Base-by-base conservation (phyloP, 2,797 vertebrate genomes). In the Ciconia nigra region DNA sequence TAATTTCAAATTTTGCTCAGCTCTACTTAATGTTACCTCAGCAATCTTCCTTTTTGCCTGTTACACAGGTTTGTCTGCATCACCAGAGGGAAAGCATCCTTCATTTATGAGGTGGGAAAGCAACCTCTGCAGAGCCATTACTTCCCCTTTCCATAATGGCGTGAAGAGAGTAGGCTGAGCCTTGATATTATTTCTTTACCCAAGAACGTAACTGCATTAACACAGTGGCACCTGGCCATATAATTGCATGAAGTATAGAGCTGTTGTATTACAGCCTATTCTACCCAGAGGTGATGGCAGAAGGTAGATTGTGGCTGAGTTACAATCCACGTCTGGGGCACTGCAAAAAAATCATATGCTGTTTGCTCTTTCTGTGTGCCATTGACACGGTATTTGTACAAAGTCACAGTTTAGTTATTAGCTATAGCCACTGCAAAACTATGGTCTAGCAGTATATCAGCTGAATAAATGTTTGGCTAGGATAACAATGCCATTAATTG, bases 31-130 rank as follows among this genome's bases (percentile, higher is more conserved):
- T 67, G 8, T 92, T 91, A 65, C 79, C 84, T 94, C 83, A 85
- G 61, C 66, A 92, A 59, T 55, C 39, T 77, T 92, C 63, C 4
- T 80, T 96, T 76, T 49, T 55, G 73, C 63, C 83, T 57, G 44
- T 85, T 92, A 83, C 21, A 59, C 57, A 78, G 69, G 79, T 89
- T 89, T 92, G 82, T 73, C 70, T 77, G n/a, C 55, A 49, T 70
- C 91, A 80, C 92, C 84, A 13, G 42, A 74, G 90, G 91, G 94
- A 96, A 96, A 87, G 61, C 63, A 92, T 91, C 93, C 41, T 86
- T 88, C 93, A 61, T 97, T 97, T 96, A 97, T 85, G 89, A 97
- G 91, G 91, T 95, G 94, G 63, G 92, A 96, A 95, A 95, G 79
- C 71, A 96, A 87, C 87, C 91, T 95, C 90, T 91, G 79, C 67